Conservation (phyloP, 2,113 vertebrate genomes). For the Pimephales promelas region DNA sequence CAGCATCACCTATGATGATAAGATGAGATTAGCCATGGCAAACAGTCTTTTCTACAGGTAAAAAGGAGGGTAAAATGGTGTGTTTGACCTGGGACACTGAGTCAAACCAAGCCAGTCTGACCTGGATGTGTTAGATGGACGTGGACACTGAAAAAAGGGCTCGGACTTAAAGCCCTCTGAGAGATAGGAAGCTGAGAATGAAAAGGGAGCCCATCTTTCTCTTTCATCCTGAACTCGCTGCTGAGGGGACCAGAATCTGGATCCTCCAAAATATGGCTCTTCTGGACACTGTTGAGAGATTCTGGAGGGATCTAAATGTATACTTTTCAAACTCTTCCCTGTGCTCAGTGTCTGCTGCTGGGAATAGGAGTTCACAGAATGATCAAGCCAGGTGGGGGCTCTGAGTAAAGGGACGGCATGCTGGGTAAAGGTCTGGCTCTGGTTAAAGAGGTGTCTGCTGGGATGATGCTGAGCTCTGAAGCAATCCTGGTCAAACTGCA, state of each 20-base stretch:
- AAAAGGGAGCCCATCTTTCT: background rate
- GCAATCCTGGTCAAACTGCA: conserved; percentile 39
- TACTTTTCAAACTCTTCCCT: conserved; percentile 21
- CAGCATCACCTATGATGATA: background rate
- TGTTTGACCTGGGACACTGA: conserved; percentile 61
- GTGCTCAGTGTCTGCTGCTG: conserved; percentile 45
- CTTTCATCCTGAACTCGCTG: conserved; percentile 47
- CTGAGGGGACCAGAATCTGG: conserved; percentile 38
- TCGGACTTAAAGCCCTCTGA: conserved; percentile 51
- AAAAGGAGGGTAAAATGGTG: background rate
- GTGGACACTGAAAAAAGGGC: conserved; percentile 57
- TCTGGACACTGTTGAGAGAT: conserved; percentile 50
- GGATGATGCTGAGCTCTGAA: background rate
- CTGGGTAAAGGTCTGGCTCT: background rate
- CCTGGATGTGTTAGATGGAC: conserved; percentile 42
- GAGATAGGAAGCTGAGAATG: conserved; percentile 41
- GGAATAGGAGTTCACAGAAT: background rate
- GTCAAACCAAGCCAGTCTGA: conserved; percentile 59
- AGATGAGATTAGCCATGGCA: background rate
- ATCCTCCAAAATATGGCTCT: conserved; percentile 32
- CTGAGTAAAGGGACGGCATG: conserved; percentile 40
- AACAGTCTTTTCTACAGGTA: conserved; percentile 1
- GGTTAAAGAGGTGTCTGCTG: conserved; percentile 6
- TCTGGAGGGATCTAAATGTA: conserved; percentile 46
- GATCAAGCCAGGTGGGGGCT: conserved; percentile 29